These are phyloP conservation scores for Capitella teleta DNA, from an alignment of 1,140 invertebrate species.

Conservation along the genomic window DNA sequence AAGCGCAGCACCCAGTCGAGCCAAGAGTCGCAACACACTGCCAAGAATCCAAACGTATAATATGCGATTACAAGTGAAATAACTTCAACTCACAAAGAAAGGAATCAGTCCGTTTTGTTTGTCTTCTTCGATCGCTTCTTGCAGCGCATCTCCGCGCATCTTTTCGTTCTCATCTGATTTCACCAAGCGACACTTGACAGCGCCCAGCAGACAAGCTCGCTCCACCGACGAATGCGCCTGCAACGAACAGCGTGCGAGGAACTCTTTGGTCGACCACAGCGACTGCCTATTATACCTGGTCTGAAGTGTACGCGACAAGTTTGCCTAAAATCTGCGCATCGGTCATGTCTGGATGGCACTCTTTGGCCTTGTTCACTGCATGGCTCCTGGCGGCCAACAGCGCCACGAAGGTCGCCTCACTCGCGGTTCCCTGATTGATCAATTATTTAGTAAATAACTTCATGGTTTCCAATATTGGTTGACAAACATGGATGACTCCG, in stretches of 20 bases:
- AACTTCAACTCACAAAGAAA: constrained; percentile 69
- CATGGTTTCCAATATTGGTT: background rate
- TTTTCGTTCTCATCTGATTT: constrained; percentile 56
- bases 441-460: background rate
- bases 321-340: constrained; percentile 50
- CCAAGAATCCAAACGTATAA: constrained; percentile 57
- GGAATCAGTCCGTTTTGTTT: constrained; percentile 77
- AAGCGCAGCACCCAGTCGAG: constrained; percentile 79
- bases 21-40: constrained; percentile 85
- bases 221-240: constrained; percentile 89
- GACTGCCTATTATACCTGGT: constrained; percentile 47
- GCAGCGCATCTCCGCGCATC: constrained; percentile 58
- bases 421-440: constrained; percentile 65
- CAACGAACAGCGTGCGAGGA: background rate
- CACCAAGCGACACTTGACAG: constrained; percentile 22
- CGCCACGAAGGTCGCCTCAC: constrained; percentile 75
- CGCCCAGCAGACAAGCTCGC: constrained; percentile 72
- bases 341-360: constrained; percentile 18
- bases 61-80: background rate
- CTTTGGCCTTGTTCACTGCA: constrained; percentile 27
- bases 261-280: background rate
- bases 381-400: constrained; percentile 68
- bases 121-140: constrained; percentile 66
- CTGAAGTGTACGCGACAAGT: constrained; percentile 74
- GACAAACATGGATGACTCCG: constrained; percentile 71